Evolutionary conservation across 2,888 invertebrate species (phyloP), one percentile per base, ranked within the genome.

Genomic region (Marasmarcha lunaedactyla): DNA sequence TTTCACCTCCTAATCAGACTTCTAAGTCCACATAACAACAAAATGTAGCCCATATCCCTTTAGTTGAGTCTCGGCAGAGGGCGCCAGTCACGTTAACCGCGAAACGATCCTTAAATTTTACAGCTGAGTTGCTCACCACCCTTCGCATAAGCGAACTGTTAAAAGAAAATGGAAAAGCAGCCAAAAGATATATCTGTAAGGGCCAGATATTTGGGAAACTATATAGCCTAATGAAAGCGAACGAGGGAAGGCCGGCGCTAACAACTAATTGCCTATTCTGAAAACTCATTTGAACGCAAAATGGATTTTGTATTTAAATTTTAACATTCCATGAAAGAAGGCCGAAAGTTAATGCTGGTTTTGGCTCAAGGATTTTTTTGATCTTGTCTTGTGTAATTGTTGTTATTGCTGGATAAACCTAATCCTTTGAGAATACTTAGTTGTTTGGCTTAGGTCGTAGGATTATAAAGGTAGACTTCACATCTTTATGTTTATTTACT

Each of bases 231-330:
- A 81, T 83, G 81, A 83, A 83, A 83, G 77, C 62, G 74, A 79
- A 77, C 72, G 78, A 73, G 78, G 77, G 77, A 69, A 72, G 77
- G 70, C 69, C 71, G 71, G 74, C 78, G 83, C 81, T 83, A 83
- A 83, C 83, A 81, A 81, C 83, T 83, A 83, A 83, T 83, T 83
- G 83, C 71, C 81, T 76, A 83, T 81, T 78, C 79, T 71, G 66
- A 77, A 83, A 83, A 83, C 83, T 83, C 83, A 81, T 83, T 83
- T 81, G 71, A 77, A 83, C 81, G 76, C 77, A 79, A 79, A 83
- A 83, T 81, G 83, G 83, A 71, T 83, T 83, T 65, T 70, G 77
- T 83, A 83, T 83, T 83, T 79, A 83, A 83, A 83, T 83, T 83
- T 76, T 63, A 72, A 70, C 71, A 74, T 78, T 78, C 71, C 63